A percentile compares a stretch with the other conserved stretches of the same genome.
Evolutionary conservation across 2,113 vertebrate genomes (phyloP).

Genomic region (Suricata suricatta): DNA sequence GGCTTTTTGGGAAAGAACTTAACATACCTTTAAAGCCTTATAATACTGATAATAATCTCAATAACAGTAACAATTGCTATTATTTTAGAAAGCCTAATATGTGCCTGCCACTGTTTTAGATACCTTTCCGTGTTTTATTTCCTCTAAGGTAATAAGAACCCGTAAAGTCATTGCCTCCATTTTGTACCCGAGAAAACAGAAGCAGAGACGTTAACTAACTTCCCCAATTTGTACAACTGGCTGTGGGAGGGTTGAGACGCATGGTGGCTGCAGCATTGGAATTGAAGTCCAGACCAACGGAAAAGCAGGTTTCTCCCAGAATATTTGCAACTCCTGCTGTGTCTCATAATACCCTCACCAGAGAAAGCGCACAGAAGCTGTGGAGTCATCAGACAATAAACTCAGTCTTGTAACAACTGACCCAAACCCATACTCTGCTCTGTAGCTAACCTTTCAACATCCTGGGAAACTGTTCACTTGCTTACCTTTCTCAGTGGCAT

Average conservation of each 20-base stretch:
- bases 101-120: background rate
- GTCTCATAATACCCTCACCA: background rate
- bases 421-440: fast-evolving
- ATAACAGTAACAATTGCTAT: background rate
- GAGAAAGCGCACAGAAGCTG: background rate
- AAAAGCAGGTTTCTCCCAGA: background rate
- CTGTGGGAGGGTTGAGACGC: background rate
- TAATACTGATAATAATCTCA: background rate
- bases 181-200: background rate
- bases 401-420: background rate
- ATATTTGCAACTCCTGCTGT: background rate
- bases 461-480: background rate
- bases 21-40: background rate
- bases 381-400: background rate
- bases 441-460: background rate
- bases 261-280: background rate
- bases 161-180: background rate
- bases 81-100: background rate
- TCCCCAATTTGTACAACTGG: background rate
- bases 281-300: background rate
- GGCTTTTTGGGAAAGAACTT: background rate
- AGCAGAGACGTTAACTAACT: background rate
- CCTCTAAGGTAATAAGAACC: background rate
- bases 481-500: background rate
- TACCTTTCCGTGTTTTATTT: background rate